These are phyloP conservation scores for Drosophila greeni DNA, from an alignment of 2,888 invertebrate species.

Conservation along the genomic window DNA sequence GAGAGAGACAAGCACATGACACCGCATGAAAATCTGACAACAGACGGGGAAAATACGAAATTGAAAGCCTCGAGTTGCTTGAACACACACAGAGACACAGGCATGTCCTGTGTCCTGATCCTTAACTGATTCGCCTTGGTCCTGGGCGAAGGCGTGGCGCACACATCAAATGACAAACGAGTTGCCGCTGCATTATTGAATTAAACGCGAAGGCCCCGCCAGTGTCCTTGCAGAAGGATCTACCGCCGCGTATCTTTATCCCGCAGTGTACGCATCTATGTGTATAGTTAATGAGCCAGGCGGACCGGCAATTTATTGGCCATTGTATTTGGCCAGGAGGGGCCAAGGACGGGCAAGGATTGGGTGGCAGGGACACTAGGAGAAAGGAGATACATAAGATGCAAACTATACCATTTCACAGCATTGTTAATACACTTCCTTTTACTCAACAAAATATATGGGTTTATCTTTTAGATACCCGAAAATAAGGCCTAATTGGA, in stretches of 20 bases:
- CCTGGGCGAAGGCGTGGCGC: conserved; percentile 37
- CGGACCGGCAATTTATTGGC: conserved; percentile 60
- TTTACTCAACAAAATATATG: no score
- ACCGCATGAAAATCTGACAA: conserved; percentile 63
- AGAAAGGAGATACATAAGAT: not conserved
- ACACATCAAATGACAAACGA: conserved; percentile 52
- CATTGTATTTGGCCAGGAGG: conserved; percentile 29
- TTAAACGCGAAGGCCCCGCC: conserved; percentile 48
- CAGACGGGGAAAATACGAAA: conserved; percentile 57
- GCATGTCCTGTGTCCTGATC: conserved; percentile 1
- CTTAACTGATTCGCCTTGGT: conserved; percentile 15
- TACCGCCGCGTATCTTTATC: conserved; percentile 13
- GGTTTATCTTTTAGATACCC: no score
- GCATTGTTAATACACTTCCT: no score
- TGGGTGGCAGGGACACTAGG: not conserved
- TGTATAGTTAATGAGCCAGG: conserved; percentile 57
- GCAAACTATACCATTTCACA: no score
- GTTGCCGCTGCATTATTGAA: conserved; percentile 64
- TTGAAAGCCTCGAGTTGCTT: conserved; percentile 60
- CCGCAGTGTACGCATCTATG: conserved; percentile 15
- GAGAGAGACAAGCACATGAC: conserved; percentile 45
- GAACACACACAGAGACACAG: conserved; percentile 22
- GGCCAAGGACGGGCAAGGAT: not conserved
- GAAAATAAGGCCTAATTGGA: not conserved
- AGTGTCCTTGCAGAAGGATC: conserved; percentile 3